Evolutionary conservation across 2,113 vertebrate genomes (phyloP), one percentile per base, ranked within the genome.

Genomic region (Microcebus lehilahytsara): DNA sequence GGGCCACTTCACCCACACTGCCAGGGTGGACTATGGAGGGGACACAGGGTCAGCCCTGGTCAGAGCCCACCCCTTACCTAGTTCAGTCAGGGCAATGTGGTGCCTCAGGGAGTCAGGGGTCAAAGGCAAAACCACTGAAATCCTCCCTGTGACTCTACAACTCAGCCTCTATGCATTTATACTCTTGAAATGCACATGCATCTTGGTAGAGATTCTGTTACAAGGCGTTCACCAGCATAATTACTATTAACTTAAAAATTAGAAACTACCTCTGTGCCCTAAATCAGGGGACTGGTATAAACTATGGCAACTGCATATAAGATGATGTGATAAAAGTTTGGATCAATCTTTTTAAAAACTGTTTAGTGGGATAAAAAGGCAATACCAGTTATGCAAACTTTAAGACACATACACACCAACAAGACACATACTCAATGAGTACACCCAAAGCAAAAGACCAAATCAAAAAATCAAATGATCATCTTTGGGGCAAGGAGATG

Each of bases 1-100:
- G 1, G 99, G 99, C 99, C 99, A 99, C 98, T 99, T 99, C 94
- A 99, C 99, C 99, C 99, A 99, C 85, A 99, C 99, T 0, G 99
- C 99, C 97, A 99, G 96, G 0, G 99, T 99, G 95, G 99, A 99
- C 99, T 99, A 97, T 85, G 53, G 96, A 30, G 75, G 64, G 78
- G 30, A 97, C 92, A 96, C 46, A 79, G 89, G 23, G 78, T 46
- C 78, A 40, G 58, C 32, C 51, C 53, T 37, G 23, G 81, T 79
- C 91, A 89, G 78, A 66, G 69, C 91, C 95, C 25, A 32, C 62
- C 86, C 60, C n/a, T 72, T 40, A 9, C 37, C 42, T 37, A 22
- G 22, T 23, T 30, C 0, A 1, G 34, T 58, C 25, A 37, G 67
- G 62, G 20, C 40, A n/a, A 42, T 25, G 5, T 49, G 40, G 67